phyloP scores from a whole-genome alignment of 2,888 invertebrate species.

The Eretmocerus hayati region DNA sequence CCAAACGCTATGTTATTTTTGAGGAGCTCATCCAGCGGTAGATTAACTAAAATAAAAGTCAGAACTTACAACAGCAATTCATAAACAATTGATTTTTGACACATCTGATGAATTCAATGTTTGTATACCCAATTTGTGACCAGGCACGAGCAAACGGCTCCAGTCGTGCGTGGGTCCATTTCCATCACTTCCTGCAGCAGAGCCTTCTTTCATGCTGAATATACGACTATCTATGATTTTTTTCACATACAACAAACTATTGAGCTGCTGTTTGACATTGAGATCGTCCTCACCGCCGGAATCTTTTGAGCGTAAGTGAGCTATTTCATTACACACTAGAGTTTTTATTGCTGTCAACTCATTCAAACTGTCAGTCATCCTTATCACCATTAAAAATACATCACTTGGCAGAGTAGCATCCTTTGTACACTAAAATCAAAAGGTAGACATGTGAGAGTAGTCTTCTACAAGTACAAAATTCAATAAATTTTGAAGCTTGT shows the following conservation, averaged over 20 bases:
- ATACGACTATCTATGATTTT: conserved; percentile 66
- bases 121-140: conserved; percentile 44
- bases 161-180: conserved; percentile 42
- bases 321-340: conserved; percentile 74
- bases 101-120: not conserved
- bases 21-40: conserved; percentile 65
- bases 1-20: conserved; percentile 71
- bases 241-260: conserved; percentile 72
- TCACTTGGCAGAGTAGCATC: conserved; percentile 74
- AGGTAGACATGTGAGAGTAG: not conserved
- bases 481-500: not conserved
- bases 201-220: conserved; percentile 48
- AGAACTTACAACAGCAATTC: not conserved
- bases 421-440: conserved; percentile 63
- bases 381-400: conserved; percentile 74
- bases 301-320: conserved; percentile 73
- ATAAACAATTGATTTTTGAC: not conserved
- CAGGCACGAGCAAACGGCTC: conserved; percentile 45
- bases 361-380: conserved; percentile 70
- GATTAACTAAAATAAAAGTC: conserved; percentile 42
- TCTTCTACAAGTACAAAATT: not conserved
- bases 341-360: conserved; percentile 77
- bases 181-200: conserved; percentile 48
- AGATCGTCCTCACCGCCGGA: conserved; percentile 79
- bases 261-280: conserved; percentile 76